Conservation (phyloP, 2,113 vertebrate species). For the Bos javanicus region DNA sequence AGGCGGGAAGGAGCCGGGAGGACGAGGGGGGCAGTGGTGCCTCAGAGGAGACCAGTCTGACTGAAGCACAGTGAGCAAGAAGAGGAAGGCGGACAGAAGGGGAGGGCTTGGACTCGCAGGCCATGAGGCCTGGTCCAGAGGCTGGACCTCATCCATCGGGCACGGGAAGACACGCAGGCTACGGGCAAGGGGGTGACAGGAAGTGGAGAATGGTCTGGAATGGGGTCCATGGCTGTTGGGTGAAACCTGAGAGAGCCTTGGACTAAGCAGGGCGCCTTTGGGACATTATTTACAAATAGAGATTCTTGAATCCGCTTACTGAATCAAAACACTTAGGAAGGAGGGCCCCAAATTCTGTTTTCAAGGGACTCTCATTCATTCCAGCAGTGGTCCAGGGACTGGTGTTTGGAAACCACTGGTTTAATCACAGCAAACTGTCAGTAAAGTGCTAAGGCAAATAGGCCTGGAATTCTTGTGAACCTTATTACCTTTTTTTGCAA, state of each 20-base stretch:
- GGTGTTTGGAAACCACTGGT: background rate
- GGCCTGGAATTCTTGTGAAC: background rate
- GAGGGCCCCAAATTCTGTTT: background rate
- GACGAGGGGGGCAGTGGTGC: rapidly evolving
- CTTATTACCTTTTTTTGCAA: background rate
- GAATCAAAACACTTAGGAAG: background rate
- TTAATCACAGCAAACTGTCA: background rate
- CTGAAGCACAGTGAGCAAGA: background rate
- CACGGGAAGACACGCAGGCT: background rate
- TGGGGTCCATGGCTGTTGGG: background rate
- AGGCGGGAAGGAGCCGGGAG: background rate
- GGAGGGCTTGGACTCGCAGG: background rate
- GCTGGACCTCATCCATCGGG: background rate
- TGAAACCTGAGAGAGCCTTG: background rate
- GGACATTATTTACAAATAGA: background rate
- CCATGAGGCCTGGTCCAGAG: background rate
- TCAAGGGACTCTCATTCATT: background rate
- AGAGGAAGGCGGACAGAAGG: background rate
- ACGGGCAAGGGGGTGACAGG: rapidly evolving
- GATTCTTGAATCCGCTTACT: background rate
- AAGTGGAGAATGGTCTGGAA: background rate
- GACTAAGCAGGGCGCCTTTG: background rate
- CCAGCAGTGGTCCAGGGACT: background rate
- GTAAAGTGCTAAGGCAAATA: background rate
- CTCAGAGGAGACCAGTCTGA: background rate